Conservation (phyloP, 2,888 invertebrate species). For the Cantharis rufa region DNA sequence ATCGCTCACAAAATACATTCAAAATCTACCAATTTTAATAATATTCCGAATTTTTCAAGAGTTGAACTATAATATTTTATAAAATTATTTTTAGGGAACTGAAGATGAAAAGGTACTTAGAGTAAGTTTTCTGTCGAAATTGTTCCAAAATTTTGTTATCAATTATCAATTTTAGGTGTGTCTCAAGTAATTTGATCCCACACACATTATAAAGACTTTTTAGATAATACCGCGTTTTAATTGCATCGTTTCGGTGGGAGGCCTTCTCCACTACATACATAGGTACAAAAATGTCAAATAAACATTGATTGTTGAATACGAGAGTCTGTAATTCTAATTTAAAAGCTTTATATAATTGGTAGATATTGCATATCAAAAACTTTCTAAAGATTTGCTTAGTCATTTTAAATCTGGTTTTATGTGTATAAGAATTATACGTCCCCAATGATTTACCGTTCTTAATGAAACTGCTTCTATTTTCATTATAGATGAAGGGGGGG, state of each 20-base stretch:
- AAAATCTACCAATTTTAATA: not conserved
- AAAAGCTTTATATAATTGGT: slow-evolving; percentile 40
- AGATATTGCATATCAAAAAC: slow-evolving; percentile 41
- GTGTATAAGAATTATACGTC: slow-evolving; percentile 12
- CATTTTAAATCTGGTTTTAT: slow-evolving; percentile 40
- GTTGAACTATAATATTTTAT: too few species aligned
- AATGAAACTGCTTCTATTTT: slow-evolving; percentile 39
- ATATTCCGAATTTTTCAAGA: too few species aligned
- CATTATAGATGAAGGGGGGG: slow-evolving; percentile 30
- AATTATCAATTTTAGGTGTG: not conserved
- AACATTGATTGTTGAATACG: not conserved
- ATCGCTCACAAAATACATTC: not conserved
- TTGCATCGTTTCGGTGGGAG: not conserved
- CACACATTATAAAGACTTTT: not conserved
- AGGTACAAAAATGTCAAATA: not conserved
- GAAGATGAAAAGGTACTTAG: too few species aligned
- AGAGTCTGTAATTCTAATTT: slow-evolving; percentile 23
- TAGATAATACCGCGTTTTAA: not conserved
- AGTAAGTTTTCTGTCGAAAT: not conserved
- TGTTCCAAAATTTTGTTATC: not conserved
- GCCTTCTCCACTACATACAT: not conserved
- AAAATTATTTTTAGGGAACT: too few species aligned
- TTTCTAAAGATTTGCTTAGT: slow-evolving; percentile 39
- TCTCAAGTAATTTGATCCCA: not conserved
- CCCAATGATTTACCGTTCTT: slow-evolving; percentile 39